A percentile compares a stretch with the other conserved stretches of the same genome.
Evolutionary conservation across 2,113 vertebrate genomes (phyloP).

Genomic region (Zonotrichia leucophrys): DNA sequence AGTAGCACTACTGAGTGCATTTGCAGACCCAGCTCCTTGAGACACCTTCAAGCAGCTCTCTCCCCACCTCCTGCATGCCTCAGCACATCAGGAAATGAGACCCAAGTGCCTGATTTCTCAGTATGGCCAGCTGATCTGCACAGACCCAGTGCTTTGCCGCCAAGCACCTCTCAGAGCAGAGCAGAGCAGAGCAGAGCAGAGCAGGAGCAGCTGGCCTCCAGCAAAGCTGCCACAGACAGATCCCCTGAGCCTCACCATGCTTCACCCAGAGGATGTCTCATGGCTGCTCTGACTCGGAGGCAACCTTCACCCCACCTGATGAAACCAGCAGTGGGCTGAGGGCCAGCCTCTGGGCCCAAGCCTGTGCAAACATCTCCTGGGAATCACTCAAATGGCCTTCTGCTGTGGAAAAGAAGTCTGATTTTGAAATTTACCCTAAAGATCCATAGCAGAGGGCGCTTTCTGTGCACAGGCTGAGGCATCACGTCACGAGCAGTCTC

Average conservation of each 20-base stretch:
- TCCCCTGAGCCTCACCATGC: fast-evolving
- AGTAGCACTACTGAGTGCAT: not conserved
- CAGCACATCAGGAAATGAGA: not conserved
- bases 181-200: not conserved
- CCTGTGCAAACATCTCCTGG: not conserved
- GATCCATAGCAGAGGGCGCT: not conserved
- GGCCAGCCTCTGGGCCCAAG: not conserved
- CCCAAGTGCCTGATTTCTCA: not conserved
- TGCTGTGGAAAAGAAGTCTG: not conserved
- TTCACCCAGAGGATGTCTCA: not conserved
- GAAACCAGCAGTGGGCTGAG: not conserved
- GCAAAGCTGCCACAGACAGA: not conserved
- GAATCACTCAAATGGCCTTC: not conserved
- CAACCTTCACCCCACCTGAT: not conserved
- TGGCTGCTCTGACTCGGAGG: not conserved
- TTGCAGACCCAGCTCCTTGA: not conserved
- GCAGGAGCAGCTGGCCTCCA: not conserved
- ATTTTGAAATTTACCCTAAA: not conserved
- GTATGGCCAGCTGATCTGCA: not conserved
- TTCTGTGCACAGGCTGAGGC: not conserved
- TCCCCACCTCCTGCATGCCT: not conserved
- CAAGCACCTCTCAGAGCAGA: not conserved
- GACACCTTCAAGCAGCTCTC: not conserved
- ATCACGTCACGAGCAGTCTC: not conserved
- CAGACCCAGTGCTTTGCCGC: not conserved